Conservation (phyloP, 2,797 vertebrate genomes). For the Simalia tracyae region DNA sequence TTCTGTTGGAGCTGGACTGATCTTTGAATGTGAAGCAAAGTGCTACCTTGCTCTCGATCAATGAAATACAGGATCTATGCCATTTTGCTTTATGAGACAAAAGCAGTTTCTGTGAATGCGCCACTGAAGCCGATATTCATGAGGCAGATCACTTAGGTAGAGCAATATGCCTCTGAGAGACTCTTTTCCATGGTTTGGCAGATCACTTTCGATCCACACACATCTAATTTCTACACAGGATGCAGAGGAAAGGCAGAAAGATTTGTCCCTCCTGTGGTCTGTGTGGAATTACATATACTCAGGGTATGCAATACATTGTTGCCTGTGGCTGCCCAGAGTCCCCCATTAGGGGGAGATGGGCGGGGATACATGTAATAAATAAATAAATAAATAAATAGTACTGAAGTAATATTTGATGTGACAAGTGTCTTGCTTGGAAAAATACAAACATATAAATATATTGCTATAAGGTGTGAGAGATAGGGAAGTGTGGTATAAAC, state of each 20-base stretch:
- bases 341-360: no score
- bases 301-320: not conserved
- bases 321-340: not conserved
- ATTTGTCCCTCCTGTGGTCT: not conserved
- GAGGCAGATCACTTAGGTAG: not conserved
- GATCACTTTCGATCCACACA: not conserved
- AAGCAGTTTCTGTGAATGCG: not conserved
- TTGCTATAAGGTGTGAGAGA: not conserved
- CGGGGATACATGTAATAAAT: no score
- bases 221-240: not conserved
- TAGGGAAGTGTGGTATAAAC: not conserved
- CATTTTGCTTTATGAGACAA: not conserved
- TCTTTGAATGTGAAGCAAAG: not conserved
- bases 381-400: not conserved
- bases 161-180: not conserved
- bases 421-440: not conserved
- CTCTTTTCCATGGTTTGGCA: not conserved
- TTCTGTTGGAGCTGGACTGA: not conserved
- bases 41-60: not conserved
- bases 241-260: not conserved
- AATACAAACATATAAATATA: not conserved
- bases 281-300: not conserved
- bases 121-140: not conserved
- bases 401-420: not conserved
- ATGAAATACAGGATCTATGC: not conserved